Percentiles rank a stretch among this genome's conserved stretches.
These are phyloP conservation scores for Thaumetopoea pityocampa DNA, from an alignment of 1,140 invertebrate genomes.

Conservation along the genomic window DNA sequence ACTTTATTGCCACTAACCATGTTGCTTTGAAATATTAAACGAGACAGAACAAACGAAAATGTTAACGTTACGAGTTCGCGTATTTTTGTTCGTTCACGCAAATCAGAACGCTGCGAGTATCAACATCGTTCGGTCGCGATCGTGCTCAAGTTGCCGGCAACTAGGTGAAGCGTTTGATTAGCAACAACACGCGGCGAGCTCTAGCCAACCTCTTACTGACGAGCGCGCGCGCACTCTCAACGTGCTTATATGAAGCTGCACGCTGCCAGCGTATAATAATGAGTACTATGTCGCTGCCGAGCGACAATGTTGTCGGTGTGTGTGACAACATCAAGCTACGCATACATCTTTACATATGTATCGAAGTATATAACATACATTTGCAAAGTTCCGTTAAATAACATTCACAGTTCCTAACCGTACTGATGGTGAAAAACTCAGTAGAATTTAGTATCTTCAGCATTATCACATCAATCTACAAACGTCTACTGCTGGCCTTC, in stretches of 20 bases:
- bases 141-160: constrained; percentile 29
- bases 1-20: constrained; percentile 71
- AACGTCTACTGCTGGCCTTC: too few relatives aligned
- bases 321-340: too few relatives aligned
- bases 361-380: too few relatives aligned
- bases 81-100: constrained; percentile 17
- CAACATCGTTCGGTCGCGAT: constrained; percentile 41
- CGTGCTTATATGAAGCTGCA: constrained; percentile 47
- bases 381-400: too few relatives aligned
- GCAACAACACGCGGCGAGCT: constrained; percentile 47
- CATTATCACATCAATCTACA: too few relatives aligned
- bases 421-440: too few relatives aligned
- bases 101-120: constrained; percentile 31
- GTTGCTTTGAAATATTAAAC: constrained; percentile 32
- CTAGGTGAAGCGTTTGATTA: constrained; percentile 42
- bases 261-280: constrained; percentile 8
- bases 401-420: too few relatives aligned
- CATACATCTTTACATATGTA: too few relatives aligned
- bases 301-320: too few relatives aligned
- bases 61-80: constrained; percentile 27
- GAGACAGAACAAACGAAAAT: constrained; percentile 20
- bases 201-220: constrained; percentile 53
- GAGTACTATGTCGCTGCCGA: too few relatives aligned
- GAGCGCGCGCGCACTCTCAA: constrained; percentile 35
- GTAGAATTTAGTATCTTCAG: too few relatives aligned